A percentile compares a stretch with the other conserved stretches of the same genome.
phyloP scores from a whole-genome alignment of 1,140 invertebrate species.

The Halictus rubicundus region DNA sequence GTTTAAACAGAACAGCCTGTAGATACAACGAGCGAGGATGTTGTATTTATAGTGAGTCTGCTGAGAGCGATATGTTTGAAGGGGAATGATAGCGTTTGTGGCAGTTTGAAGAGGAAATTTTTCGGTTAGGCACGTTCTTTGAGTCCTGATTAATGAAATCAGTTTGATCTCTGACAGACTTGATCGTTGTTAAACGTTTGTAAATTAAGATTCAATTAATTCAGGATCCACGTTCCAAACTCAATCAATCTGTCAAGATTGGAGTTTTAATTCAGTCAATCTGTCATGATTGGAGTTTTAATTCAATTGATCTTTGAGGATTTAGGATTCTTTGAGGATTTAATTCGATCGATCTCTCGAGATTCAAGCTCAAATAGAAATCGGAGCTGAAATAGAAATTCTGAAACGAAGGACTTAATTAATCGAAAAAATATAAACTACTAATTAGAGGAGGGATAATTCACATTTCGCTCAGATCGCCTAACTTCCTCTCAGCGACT shows the following conservation, averaged over 20 bases:
- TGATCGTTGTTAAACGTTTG: background rate
- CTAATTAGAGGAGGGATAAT: constrained; percentile 1
- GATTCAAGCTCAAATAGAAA: no score
- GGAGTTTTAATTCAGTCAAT: no score
- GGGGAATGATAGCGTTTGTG: background rate
- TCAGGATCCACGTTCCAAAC: background rate
- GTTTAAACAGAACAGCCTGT: background rate
- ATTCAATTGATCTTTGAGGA: no score
- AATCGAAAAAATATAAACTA: background rate
- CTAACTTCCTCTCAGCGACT: constrained; percentile 36
- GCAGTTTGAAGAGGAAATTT: background rate
- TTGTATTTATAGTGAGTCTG: constrained; percentile 20
- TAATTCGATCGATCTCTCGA: no score
- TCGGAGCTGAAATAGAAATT: no score
- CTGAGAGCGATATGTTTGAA: constrained; percentile 37
- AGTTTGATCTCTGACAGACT: background rate
- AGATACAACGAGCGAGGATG: constrained; percentile 28
- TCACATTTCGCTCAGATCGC: background rate
- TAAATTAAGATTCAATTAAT: no score
- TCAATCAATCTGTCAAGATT: background rate
- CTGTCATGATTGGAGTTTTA: no score
- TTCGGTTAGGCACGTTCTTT: constrained; percentile 1
- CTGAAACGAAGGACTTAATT: background rate
- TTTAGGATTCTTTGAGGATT: no score
- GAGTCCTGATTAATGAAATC: background rate